Evolutionary conservation across 2,888 invertebrate genomes (phyloP), one percentile per base, ranked within the genome.

Genomic region (Alloplasta piceator): DNA sequence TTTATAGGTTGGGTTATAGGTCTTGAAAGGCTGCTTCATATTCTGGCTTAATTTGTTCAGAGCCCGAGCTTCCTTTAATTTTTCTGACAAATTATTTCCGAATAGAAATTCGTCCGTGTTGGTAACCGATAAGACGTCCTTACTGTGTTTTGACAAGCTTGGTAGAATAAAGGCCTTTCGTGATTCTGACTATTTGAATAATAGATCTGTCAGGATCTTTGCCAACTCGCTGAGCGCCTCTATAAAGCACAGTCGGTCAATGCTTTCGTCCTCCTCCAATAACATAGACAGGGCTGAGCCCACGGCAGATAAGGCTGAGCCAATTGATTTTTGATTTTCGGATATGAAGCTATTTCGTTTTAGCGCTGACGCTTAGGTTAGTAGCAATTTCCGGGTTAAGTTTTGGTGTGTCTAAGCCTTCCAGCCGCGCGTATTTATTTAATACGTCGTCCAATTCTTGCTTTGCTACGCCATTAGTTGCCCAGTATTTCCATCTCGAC

Each of bases 401-500:
- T 7, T 46, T 63, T 43, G 83, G 81, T n/a, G 77, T 64, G 41
- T 77, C 61, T 9, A 83, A 74, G 5, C 67, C 52, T 43, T 67
- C 72, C n/a, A 26, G n/a, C n/a, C 61, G 16, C 6, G 70, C 26
- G 56, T 71, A 78, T 66, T 61, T 71, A 4, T 48, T 36, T 12
- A 71, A n/a, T 6, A 83, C 41, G 14, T 46, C 56, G 9, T 67
- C 46, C 60, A 73, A 74, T 16, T 82, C 78, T 26, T 82, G 64
- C 50, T 80, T 72, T 2, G 14, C 7, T 7, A 74, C 46, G 0
- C 82, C 83, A 7, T 72, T 41, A n/a, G n/a, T 16, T 6, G 76
- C 36, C 64, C 64, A 82, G 43, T 61, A 48, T 66, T 77, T 84
- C 82, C 80, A 84, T 55, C 83, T 63, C n/a, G 61, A 41, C 56